Evolutionary conservation across 92 coral and sea anemone species (phyloP).

Genomic region (Parazoanthus darwini): DNA sequence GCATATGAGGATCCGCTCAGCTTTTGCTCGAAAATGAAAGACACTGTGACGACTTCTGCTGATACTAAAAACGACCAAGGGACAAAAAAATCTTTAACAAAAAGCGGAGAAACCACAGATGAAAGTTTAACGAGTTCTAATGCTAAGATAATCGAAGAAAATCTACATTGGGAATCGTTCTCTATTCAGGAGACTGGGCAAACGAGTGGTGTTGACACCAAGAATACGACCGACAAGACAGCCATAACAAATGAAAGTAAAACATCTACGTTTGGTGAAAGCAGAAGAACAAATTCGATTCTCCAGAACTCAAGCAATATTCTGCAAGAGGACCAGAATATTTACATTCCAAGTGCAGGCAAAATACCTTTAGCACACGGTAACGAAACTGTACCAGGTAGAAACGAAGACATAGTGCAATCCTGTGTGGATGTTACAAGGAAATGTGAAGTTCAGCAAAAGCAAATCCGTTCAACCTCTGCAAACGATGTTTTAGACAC

Average conservation of each 20-base stretch:
- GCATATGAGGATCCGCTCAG: neutral
- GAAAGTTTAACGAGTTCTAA: neutral
- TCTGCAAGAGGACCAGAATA: neutral
- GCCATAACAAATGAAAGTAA: too few relatives aligned
- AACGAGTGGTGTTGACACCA: neutral
- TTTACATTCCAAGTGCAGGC: neutral
- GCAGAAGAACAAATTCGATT: neutral
- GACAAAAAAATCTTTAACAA: neutral
- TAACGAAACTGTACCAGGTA: neutral
- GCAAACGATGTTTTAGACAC: too few relatives aligned
- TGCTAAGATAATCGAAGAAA: neutral
- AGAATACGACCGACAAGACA: neutral
- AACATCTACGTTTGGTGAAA: neutral
- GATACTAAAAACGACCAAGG: neutral
- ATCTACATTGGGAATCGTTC: neutral
- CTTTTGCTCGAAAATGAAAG: neutral
- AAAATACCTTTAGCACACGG: neutral
- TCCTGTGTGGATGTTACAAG: too few relatives aligned
- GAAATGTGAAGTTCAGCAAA: too few relatives aligned
- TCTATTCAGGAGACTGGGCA: neutral
- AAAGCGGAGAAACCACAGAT: neutral
- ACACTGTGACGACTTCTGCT: neutral
- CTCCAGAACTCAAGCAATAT: neutral
- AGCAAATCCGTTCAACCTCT: too few relatives aligned
- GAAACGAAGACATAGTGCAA: neutral